Conservation (phyloP, 2,113 vertebrate species). For the Martes martes region DNA sequence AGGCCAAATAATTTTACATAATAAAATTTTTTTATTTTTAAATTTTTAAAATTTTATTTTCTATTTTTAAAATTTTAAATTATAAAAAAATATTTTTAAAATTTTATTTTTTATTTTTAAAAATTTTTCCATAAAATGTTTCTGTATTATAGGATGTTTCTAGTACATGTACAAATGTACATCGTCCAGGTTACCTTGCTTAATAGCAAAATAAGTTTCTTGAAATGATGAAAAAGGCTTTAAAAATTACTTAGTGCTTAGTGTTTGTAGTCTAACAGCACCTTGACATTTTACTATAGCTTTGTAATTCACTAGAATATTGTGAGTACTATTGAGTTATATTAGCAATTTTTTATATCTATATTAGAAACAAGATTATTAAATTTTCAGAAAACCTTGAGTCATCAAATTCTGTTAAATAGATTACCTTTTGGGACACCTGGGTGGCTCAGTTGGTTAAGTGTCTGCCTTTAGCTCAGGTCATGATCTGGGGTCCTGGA, state of each 20-base stretch:
- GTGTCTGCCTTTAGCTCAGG: not conserved
- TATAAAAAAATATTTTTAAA: no score
- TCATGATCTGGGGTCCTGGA: not conserved
- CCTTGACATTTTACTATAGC: not conserved
- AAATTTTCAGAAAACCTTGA: not conserved
- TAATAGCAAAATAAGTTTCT: not conserved
- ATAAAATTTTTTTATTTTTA: not conserved
- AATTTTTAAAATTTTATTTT: no score
- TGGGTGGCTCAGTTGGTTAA: not conserved
- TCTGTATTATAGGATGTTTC: not conserved
- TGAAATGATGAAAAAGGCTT: not conserved
- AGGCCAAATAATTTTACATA: not conserved
- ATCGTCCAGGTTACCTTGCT: not conserved
- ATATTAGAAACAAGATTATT: not conserved
- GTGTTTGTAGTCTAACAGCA: not conserved
- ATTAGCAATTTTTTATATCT: not conserved
- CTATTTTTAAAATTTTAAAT: no score
- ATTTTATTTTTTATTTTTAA: not conserved
- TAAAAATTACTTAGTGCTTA: not conserved
- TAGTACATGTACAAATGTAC: not conserved
- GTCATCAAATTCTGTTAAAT: not conserved
- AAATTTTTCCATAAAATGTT: not conserved
- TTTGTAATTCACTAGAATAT: conserved; percentile 13
- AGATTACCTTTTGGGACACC: not conserved
- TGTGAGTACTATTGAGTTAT: not conserved